A percentile compares a stretch with the other conserved stretches of the same genome.
These are phyloP conservation scores for Palythoa heliodiscus DNA, from an alignment of 92 coral and sea anemone genomes.

Conservation along the genomic window DNA sequence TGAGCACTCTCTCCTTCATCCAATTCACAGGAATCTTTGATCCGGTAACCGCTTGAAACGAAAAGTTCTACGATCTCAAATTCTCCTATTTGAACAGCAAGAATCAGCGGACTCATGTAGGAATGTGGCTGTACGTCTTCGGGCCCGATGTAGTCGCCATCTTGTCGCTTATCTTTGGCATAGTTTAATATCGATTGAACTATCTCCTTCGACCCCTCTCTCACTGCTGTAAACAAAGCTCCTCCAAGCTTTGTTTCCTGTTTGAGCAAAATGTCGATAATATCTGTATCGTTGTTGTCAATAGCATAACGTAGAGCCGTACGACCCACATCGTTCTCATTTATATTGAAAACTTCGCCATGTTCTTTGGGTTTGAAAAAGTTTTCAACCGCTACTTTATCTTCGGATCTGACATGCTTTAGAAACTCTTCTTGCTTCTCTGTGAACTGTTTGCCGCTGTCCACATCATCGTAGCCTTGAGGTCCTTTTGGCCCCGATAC, in stretches of 20 bases:
- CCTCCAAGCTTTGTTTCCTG: conserved; percentile 65
- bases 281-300: conserved; percentile 55
- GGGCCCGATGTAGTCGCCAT: conserved; percentile 53
- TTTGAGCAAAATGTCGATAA: conserved; percentile 57
- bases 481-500: conserved; percentile 7
- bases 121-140: conserved; percentile 43
- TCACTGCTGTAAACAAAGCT: conserved; percentile 70
- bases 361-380: conserved; percentile 35
- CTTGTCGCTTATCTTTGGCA: conserved; percentile 14
- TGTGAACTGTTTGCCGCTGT: conserved; percentile 29
- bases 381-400: conserved; percentile 29
- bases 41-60: conserved; percentile 51
- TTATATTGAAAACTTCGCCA: conserved; percentile 22
- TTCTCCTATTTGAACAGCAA: conserved; percentile 48
- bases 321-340: conserved; percentile 42
- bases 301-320: conserved; percentile 64
- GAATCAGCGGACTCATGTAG: conserved; percentile 35
- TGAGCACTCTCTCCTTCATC: neutral
- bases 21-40: conserved; percentile 23
- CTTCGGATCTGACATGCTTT: conserved; percentile 35
- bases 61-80: conserved; percentile 56
- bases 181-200: conserved; percentile 47
- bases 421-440: conserved; percentile 43
- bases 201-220: conserved; percentile 58
- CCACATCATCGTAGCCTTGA: conserved; percentile 40